Conservation (phyloP, 2,113 vertebrate species). For the Neogobius melanostomus region DNA sequence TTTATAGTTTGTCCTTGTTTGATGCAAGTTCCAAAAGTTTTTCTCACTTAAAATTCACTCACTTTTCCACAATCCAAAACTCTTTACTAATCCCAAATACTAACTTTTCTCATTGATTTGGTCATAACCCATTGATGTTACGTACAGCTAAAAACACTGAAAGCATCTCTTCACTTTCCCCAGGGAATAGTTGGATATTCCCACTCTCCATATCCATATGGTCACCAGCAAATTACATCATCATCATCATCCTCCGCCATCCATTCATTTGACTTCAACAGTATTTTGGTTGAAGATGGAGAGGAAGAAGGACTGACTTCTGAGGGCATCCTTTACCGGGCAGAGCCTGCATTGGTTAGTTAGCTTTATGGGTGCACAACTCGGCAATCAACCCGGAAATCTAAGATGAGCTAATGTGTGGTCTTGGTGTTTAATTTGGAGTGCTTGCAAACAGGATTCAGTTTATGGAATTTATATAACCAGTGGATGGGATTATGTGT, state of each 20-base stretch:
- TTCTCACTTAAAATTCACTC: background rate
- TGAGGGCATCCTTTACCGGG: constrained; percentile 86
- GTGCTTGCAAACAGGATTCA: no score
- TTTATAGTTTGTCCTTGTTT: constrained; percentile 15
- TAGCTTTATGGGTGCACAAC: constrained; percentile 48
- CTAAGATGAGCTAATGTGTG: constrained; percentile 17
- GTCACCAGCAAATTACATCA: constrained; percentile 88
- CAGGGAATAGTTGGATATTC: constrained; percentile 72
- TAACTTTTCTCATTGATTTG: constrained; percentile 48
- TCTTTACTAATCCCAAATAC: constrained; percentile 48
- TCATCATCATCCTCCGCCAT: constrained; percentile 86
- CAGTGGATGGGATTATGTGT: background rate
- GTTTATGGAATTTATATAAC: background rate
- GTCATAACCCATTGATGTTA: constrained; percentile 9
- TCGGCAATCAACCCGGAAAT: constrained; percentile 30
- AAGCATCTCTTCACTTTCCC: constrained; percentile 68
- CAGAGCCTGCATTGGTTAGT: constrained; percentile 93
- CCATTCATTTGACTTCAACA: constrained; percentile 83
- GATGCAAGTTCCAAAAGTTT: background rate
- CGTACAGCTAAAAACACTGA: constrained; percentile 56
- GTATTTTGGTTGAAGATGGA: constrained; percentile 76
- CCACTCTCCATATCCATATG: constrained; percentile 86
- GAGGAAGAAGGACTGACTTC: constrained; percentile 79
- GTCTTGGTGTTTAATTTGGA: constrained; percentile 6
- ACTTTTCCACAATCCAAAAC: constrained; percentile 22